Evolutionary conservation across 2,797 vertebrate genomes (phyloP).

Genomic region (Pterois miles): DNA sequence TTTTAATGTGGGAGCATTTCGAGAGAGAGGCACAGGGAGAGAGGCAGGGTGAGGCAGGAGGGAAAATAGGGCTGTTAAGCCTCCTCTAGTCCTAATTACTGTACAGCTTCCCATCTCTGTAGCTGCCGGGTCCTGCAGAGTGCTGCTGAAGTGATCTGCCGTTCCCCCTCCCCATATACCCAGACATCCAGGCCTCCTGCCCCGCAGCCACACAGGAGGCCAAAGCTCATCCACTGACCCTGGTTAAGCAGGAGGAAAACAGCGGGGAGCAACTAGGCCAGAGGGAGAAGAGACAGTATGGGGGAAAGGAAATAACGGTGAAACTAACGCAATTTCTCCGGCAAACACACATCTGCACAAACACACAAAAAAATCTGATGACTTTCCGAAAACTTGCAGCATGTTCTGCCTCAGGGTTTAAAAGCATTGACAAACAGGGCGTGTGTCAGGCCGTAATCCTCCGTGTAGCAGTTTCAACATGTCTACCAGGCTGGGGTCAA

Average conservation of each 20-base stretch:
- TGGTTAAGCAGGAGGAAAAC: conserved; percentile 42
- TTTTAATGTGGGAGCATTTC: conserved; percentile 59
- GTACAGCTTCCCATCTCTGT: conserved; percentile 65
- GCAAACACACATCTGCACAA: conserved; percentile 39
- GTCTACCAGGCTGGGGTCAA: conserved; percentile 21
- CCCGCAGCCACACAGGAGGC: conserved; percentile 55
- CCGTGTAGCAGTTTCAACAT: conserved; percentile 35
- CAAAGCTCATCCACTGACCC: conserved; percentile 63
- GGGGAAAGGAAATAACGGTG: conserved; percentile 42
- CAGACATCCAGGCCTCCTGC: conserved; percentile 25
- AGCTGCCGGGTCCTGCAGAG: conserved; percentile 45
- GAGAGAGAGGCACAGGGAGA: not conserved
- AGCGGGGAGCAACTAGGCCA: conserved; percentile 50
- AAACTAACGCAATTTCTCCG: not conserved
- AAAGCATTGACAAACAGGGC: not conserved
- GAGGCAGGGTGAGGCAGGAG: not conserved
- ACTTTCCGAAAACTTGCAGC: not conserved
- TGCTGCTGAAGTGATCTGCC: conserved; percentile 25
- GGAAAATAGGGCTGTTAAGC: conserved; percentile 27
- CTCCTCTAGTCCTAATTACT: conserved; percentile 65
- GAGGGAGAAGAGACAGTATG: conserved; percentile 31
- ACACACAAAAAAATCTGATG: conserved; percentile 15
- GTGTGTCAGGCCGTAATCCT: conserved; percentile 13
- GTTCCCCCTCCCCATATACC: not conserved
- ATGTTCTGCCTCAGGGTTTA: not conserved